These are phyloP conservation scores for Antigone vipio DNA, from an alignment of 2,113 vertebrate species.

Conservation along the genomic window DNA sequence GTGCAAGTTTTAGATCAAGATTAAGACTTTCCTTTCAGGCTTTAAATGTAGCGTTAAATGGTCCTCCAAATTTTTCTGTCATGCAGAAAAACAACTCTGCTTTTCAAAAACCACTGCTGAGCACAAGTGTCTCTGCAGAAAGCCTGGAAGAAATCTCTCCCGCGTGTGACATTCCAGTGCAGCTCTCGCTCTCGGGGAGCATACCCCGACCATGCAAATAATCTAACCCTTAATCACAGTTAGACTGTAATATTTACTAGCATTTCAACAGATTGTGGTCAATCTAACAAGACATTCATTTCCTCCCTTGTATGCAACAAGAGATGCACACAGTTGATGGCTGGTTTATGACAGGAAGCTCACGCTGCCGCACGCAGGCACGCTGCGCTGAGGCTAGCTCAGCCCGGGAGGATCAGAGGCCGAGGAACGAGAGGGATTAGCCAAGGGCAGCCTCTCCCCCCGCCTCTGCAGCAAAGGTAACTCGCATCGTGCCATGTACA, in stretches of 20 bases:
- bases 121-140: not conserved
- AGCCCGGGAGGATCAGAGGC: not conserved
- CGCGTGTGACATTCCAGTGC: not conserved
- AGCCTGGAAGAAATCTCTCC: not conserved
- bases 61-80: not conserved
- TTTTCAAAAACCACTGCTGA: not conserved
- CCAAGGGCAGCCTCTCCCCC: not conserved
- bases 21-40: not conserved
- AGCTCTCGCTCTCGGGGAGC: not conserved
- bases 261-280: not conserved
- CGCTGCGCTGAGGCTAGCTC: not conserved
- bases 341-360: constrained; percentile 23
- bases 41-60: not conserved
- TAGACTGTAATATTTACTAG: not conserved
- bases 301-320: not conserved
- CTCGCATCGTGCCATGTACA: fast-evolving
- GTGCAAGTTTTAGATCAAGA: not conserved
- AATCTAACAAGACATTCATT: not conserved
- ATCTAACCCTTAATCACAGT: not conserved
- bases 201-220: not conserved
- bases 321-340: not conserved
- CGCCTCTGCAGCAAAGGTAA: not conserved
- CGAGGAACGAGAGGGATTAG: not conserved
- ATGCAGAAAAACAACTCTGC: not conserved
- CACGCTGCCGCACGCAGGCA: not conserved